Evolutionary conservation across 1,140 invertebrate species (phyloP), one percentile per base, ranked within the genome.

Genomic region (Caenorhabditis inopinata): DNA sequence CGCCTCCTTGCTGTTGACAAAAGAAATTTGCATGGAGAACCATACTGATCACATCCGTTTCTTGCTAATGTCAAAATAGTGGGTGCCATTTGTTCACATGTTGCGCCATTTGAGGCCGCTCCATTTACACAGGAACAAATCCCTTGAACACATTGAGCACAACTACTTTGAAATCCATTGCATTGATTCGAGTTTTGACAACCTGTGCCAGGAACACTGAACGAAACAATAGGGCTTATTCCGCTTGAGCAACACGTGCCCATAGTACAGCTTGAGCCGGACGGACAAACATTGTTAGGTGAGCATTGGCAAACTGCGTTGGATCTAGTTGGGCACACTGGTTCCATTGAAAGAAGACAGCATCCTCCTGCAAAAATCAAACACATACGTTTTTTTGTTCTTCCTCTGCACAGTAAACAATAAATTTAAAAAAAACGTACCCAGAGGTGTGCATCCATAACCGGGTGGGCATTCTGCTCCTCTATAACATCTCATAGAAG

Each of bases 261-360:
- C 84, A 82, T 81, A 73, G 85, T 78, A 75, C 85, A 87, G 23
- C 78, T 38, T 6, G 82, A 29, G 27, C 81, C 79, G 14, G 73
- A 32, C 16, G 85, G 85, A 79, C 85, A 87, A 12, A 53, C 58
- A 51, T 74, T 82, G 62, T 81, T 86, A 9, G 83, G 73, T 16
- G 86, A 87, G 76, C 85, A 87, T 79, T 87, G 85, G 76, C 85
- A 87, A 38, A 87, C 74, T 14, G 85, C 85, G 35, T 81, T 79
- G 27, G 74, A 74, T 38, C 77, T 81, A 27, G 78, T 49, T 21
- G 85, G 86, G 58, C 85, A 85, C n/a, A 80, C 81, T 21, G 83
- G 83, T 48, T 80, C 78, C 62, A 83, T 76, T 16, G 78, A 85
- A 11, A 84, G 51, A 29, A 82, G 85, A 73, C 85, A 87, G 53